Evolutionary conservation across 2,113 vertebrate genomes (phyloP), one percentile per base, ranked within the genome.

Genomic region (Sebastes schlegelii): DNA sequence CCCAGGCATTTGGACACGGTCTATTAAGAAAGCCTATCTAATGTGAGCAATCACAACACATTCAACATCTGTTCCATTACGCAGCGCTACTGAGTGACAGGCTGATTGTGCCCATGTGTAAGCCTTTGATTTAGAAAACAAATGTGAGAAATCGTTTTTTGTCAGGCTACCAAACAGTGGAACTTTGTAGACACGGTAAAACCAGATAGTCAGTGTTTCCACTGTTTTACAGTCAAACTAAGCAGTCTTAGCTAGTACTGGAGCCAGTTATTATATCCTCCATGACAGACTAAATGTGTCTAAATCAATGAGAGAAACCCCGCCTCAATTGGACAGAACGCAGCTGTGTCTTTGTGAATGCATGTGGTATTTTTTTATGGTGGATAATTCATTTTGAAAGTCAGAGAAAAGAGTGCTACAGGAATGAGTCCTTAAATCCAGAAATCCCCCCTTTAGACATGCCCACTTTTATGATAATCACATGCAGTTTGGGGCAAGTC

Each of bases 31-130:
- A 74, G 78, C 78, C 77, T 67, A 4, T 80, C 81, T 74, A 81
- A 88, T 79, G 26, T 71, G 63, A 85, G 80, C 82, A 21, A 58
- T 86, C 79, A 76, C 45, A 66, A 46, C 73, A 61, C 62, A 5
- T 79, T 58, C 12, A 21, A 69, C 85, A 88, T 90, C 85, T 89
- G 89, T 78, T 91, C 40, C 54, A 55, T 86, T 68, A 68, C 54
- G 65, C 42, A 26, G 60, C 55, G 12, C 54, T 68, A 77, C 84
- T 74, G 91, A 86, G 42, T 65, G 87, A 82, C 75, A 64, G 52
- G 19, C 5, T 77, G 77, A 90, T 82, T 80, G 58, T 40, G 23
- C 43, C 67, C 71, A 61, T 45, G 21, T 82, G 64, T 72, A 67
- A 68, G 10, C 2, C 68, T 14, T 9, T 60, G 61, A 81, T 69